Base-by-base conservation (phyloP, 1,140 invertebrate species). In the Drosophila elegans region DNA sequence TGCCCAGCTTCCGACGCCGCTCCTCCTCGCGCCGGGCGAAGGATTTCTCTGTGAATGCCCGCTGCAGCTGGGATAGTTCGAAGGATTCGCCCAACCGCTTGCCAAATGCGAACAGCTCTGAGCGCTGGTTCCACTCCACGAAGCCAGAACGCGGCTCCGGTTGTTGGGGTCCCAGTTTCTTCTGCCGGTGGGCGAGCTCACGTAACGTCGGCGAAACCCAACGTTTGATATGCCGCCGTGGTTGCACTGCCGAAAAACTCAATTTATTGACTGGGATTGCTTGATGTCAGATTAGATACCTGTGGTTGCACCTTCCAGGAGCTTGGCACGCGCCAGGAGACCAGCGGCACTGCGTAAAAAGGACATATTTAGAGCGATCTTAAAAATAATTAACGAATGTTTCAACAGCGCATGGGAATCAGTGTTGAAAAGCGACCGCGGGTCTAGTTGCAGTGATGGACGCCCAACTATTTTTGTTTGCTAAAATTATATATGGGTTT, bases 101-200 rank as follows among this genome's bases (percentile, higher is more conserved):
- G 29, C 95, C 96, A 94, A 99, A 98, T 4, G 97, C 96, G 94
- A 94, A 98, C 13, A 98, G 62, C 93, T 99, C 98, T 0, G 97
- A 95, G 73, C 96, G 94, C 91, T 97, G 96, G 92, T 98, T 98
- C 98, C 97, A 97, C 75, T 97, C 96, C 10, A 96, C 56, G 83
- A 94, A 97, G 36, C 93, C 93, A 34, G 94, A 95, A 41, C 96
- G 93, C 3, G 93, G 93, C 53, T 92, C 88, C 5, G 76, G 67
- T 16, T 75, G 69, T 7, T 75, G 80, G 12, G 76, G 64, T 27
- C 89, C 91, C 34, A 90, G 55, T 63, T 92, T 92, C 29, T 91
- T 77, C 32, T 77, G 63, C 2, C 91, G 81, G 9, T 79, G 83
- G 5, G 68, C 77, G 25, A 91, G 68, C 42, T 92, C 91, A 82